phyloP scores from a whole-genome alignment of 2,797 vertebrate species.

The Helicolenus hilgendorfi region DNA sequence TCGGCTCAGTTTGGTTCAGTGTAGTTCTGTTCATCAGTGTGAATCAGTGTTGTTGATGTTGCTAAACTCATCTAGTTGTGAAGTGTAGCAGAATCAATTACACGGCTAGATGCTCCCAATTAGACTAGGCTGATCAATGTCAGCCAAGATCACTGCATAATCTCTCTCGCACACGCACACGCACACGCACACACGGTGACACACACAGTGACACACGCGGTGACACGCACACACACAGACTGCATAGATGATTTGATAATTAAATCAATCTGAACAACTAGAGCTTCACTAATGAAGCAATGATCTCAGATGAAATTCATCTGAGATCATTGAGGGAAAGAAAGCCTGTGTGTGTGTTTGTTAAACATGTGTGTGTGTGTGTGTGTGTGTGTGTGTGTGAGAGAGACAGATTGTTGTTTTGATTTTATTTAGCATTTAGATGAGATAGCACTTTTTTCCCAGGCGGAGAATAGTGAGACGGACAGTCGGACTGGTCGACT shows the following conservation, averaged over 20 bases:
- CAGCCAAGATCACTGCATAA: slow-evolving; percentile 89
- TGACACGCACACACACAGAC: slow-evolving; percentile 8
- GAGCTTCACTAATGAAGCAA: slow-evolving; percentile 88
- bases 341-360: slow-evolving; percentile 16
- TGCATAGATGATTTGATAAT: slow-evolving; percentile 88
- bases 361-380: background rate
- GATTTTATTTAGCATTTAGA: slow-evolving; percentile 74
- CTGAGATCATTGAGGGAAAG: slow-evolving; percentile 73
- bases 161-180: slow-evolving; percentile 58
- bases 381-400: background rate
- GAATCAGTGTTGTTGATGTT: slow-evolving; percentile 85
- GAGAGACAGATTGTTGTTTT: slow-evolving; percentile 61
- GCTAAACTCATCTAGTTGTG: slow-evolving; percentile 86
- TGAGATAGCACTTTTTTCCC: slow-evolving; percentile 46
- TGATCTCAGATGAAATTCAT: slow-evolving; percentile 86
- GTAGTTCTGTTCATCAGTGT: slow-evolving; percentile 65
- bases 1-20: slow-evolving; percentile 19
- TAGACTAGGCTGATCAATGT: slow-evolving; percentile 89
- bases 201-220: background rate
- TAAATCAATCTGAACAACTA: slow-evolving; percentile 88
- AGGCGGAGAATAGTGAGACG: slow-evolving; percentile 23
- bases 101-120: slow-evolving; percentile 89
- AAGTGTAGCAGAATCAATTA: slow-evolving; percentile 90
- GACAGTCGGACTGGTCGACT: slow-evolving; percentile 5
- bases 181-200: slow-evolving; percentile 7